phyloP scores from a whole-genome alignment of 2,888 invertebrate genomes.

The Sphinx pinastri region DNA sequence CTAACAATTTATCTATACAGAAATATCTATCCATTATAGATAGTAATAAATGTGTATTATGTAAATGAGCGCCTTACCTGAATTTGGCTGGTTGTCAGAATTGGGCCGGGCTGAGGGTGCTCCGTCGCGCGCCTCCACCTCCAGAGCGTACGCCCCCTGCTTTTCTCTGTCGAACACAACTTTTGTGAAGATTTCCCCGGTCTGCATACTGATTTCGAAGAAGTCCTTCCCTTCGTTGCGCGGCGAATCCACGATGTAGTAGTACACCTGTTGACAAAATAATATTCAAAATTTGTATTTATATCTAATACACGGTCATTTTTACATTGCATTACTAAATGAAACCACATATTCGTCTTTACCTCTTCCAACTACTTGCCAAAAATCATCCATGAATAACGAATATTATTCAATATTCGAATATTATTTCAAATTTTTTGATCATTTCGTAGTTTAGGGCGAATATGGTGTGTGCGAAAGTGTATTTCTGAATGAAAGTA shows the following conservation, averaged over 20 bases:
- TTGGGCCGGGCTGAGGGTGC: conserved; percentile 98
- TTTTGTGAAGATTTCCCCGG: conserved; percentile 97
- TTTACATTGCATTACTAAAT: too few species aligned
- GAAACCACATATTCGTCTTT: too few species aligned
- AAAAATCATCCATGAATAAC: too few species aligned
- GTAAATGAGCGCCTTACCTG: conserved; percentile 91
- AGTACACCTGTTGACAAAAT: conserved; percentile 89
- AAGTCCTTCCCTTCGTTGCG: conserved; percentile 97
- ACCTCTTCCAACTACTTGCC: too few species aligned
- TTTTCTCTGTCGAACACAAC: conserved; percentile 98
- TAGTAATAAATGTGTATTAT: conserved; percentile 9
- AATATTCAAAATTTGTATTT: background rate
- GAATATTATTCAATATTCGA: too few species aligned
- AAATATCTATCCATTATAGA: background rate
- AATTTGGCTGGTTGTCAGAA: conserved; percentile 96
- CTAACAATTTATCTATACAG: too few species aligned
- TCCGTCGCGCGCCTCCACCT: conserved; percentile 98
- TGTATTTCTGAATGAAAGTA: too few species aligned
- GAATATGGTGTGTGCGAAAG: too few species aligned
- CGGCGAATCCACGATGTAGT: conserved; percentile 95
- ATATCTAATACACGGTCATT: too few species aligned
- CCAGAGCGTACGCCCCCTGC: conserved; percentile 98
- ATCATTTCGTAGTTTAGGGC: too few species aligned
- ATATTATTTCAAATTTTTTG: too few species aligned
- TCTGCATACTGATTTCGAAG: conserved; percentile 97